These are phyloP conservation scores for Tragelaphus oryx DNA, from an alignment of 2,797 vertebrate species.

Conservation along the genomic window DNA sequence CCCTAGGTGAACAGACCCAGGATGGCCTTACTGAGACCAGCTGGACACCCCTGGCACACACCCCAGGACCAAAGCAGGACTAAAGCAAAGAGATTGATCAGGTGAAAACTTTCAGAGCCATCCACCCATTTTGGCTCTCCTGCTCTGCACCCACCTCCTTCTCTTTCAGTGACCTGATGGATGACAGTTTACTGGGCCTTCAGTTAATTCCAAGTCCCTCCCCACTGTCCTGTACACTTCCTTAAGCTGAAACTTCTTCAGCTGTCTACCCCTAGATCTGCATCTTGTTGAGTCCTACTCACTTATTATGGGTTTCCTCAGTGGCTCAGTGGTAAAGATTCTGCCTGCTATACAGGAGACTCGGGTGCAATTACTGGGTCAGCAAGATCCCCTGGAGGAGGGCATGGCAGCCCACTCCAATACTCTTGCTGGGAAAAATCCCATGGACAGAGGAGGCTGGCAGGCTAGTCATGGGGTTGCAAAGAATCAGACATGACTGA, in stretches of 20 bases:
- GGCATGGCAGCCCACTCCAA: not conserved
- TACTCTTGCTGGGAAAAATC: not conserved
- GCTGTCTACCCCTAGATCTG: not conserved
- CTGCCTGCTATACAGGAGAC: not conserved
- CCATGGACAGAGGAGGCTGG: not conserved
- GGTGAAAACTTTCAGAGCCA: not conserved
- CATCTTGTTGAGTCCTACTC: not conserved
- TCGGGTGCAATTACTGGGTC: not conserved
- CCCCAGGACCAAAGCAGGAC: not conserved
- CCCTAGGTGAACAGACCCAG: not conserved
- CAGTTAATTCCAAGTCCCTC: not conserved
- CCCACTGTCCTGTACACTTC: not conserved
- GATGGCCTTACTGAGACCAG: not conserved
- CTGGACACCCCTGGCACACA: not conserved
- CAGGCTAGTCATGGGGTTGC: fast-evolving
- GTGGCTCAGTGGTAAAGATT: not conserved
- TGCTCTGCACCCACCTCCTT: not conserved
- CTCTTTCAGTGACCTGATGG: not conserved
- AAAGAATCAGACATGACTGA: not conserved
- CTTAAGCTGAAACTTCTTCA: not conserved
- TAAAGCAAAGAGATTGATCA: not conserved
- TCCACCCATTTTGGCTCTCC: too few species aligned
- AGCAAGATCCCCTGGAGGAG: not conserved
- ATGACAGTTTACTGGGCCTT: not conserved
- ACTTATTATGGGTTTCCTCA: not conserved